These are phyloP conservation scores for Ophraella communa DNA, from an alignment of 2,888 invertebrate genomes.

Conservation along the genomic window DNA sequence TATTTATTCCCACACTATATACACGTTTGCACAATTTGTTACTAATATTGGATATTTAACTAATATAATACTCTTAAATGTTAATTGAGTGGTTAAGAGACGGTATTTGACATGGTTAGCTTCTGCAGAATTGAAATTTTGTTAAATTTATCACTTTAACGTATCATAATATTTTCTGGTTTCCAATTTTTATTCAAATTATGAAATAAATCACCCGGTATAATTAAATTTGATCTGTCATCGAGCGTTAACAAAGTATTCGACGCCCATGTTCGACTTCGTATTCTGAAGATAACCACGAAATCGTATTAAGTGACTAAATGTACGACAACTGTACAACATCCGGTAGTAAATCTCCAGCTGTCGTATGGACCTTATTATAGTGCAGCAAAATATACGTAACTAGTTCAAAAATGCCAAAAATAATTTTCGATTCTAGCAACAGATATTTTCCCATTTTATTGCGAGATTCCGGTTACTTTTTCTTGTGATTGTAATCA, in stretches of 20 bases:
- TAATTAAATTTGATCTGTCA: slow-evolving; percentile 6
- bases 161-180: too few species aligned
- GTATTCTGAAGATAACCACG: slow-evolving; percentile 38
- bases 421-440: slow-evolving; percentile 40
- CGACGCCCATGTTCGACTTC: slow-evolving; percentile 18
- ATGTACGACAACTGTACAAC: slow-evolving; percentile 48
- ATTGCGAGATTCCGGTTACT: slow-evolving; percentile 18
- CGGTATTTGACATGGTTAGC: too few species aligned
- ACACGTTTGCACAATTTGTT: too few species aligned
- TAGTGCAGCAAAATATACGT: slow-evolving; percentile 44
- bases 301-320: slow-evolving; percentile 49
- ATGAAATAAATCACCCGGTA: neutral
- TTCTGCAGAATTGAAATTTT: too few species aligned
- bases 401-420: slow-evolving; percentile 41
- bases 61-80: too few species aligned
- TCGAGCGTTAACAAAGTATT: slow-evolving; percentile 6
- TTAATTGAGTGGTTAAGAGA: too few species aligned
- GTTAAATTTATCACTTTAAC: too few species aligned
- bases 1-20: too few species aligned
- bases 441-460: slow-evolving; percentile 34
- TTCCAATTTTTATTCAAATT: neutral
- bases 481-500: slow-evolving; percentile 1
- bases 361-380: slow-evolving; percentile 46
- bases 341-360: slow-evolving; percentile 50
- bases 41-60: too few species aligned